Conservation (phyloP, 2,888 invertebrate species). For the Geophilus truncorum region DNA sequence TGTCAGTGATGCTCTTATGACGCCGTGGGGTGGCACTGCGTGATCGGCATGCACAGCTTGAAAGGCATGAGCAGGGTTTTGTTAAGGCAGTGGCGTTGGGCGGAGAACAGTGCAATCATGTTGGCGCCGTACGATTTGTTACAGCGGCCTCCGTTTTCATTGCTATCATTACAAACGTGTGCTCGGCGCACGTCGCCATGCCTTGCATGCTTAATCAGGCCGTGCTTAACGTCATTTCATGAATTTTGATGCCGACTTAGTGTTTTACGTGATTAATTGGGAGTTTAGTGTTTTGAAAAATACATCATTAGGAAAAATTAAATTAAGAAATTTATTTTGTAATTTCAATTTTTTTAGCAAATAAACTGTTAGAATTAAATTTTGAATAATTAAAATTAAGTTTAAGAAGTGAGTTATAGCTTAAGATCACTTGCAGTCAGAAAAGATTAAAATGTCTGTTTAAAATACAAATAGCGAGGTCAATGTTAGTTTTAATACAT, state of each 20-base stretch:
- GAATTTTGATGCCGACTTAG: constrained; percentile 10
- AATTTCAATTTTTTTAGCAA: too few species aligned
- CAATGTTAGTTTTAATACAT: constrained; percentile 10
- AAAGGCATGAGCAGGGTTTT: background rate
- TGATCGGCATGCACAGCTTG: constrained; percentile 17
- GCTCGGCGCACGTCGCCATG: constrained; percentile 23
- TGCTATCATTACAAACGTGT: constrained; percentile 27
- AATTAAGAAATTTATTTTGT: background rate
- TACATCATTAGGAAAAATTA: background rate
- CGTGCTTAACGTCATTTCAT: constrained; percentile 3
- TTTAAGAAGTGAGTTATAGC: too few species aligned
- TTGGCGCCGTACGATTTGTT: constrained; percentile 27
- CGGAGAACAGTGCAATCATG: constrained; percentile 15
- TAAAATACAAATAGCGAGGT: background rate
- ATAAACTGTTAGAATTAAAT: too few species aligned
- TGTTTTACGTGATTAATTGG: background rate
- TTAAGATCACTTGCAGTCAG: background rate
- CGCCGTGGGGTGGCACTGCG: constrained; percentile 21
- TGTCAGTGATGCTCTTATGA: constrained; percentile 10
- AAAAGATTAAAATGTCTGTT: background rate
- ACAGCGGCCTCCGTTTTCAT: constrained; percentile 27
- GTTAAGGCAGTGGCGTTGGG: constrained; percentile 18
- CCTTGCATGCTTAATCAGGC: constrained; percentile 8
- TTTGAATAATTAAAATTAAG: background rate
- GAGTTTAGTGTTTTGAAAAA: background rate